Evolutionary conservation across 1,140 invertebrate species (phyloP), one percentile per base, ranked within the genome.

Genomic region (Apis dorsata): DNA sequence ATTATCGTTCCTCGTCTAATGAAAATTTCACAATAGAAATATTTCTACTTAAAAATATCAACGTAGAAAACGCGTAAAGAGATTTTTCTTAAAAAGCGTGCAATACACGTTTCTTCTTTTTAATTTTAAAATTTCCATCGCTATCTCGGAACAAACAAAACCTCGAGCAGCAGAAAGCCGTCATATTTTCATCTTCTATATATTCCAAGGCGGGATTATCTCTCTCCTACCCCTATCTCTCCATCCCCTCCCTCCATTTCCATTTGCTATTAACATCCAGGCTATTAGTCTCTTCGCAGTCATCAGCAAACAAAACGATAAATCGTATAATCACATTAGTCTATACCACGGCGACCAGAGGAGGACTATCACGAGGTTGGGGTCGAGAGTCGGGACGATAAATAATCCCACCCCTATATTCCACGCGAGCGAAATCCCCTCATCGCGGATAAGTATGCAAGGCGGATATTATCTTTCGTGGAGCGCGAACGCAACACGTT

Each of bases 281-380:
- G 21, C 80, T 51, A 55, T 81, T 76, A 55, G 34, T 68, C 17
- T 59, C 2, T 68, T 81, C 44, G n/a, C 55, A 62, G 73, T 60
- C 24, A 69, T 77, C 63, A 24, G 73, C 55, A 81, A 81, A 81
- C 80, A 77, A 59, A 77, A 44, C 80, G 53, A 81, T 81, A 81
- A 81, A 81, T 81, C 72, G 80, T 24, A 49, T 62, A 81, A 76
- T 81, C 80, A 77, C 59, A 49, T 74, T 75, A 81, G 44, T 17
- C 9, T 60, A n/a, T 59, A 68, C 63, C 17, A 1, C 3, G 51
- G 4, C 21, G 0, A 62, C 15, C 57, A 76, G 63, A 68, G 34
- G n/a, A 62, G 19, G 2, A 19, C 34, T n/a, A 34, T n/a, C 44
- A 34, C 51, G 17, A 57, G n/a, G 5, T 4, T 21, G 55, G 12